Evolutionary conservation across 64 coral and sea anemone species (phyloP).

Genomic region (Stichodactyla mertensii): DNA sequence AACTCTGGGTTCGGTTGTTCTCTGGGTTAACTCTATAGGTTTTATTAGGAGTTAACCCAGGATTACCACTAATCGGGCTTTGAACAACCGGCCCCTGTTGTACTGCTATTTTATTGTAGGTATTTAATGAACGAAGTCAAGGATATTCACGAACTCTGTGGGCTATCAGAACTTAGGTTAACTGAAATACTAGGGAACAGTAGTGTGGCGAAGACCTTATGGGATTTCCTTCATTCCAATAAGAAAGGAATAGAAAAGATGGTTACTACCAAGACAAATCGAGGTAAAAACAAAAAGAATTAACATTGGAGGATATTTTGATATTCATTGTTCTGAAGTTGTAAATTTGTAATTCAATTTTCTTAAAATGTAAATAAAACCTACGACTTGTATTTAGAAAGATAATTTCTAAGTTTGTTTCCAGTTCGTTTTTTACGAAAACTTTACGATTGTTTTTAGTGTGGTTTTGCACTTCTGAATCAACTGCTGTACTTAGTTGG

Average conservation of each 20-base stretch:
- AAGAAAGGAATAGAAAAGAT: slow-evolving; percentile 10
- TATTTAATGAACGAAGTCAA: slow-evolving; percentile 56
- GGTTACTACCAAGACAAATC: neutral
- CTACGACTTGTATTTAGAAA: neutral
- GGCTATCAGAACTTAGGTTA: slow-evolving; percentile 29
- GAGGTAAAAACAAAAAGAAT: neutral
- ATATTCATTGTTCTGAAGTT: neutral
- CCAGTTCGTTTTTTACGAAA: too few relatives aligned
- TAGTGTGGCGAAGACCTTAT: slow-evolving; percentile 42
- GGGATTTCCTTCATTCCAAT: slow-evolving; percentile 61
- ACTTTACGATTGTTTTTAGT: too few relatives aligned
- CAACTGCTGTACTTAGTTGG: too few relatives aligned
- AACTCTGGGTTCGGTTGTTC: too few relatives aligned
- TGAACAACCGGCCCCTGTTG: too few relatives aligned
- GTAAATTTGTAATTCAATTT: too few relatives aligned
- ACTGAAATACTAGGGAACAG: slow-evolving; percentile 48
- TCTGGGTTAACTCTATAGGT: too few relatives aligned
- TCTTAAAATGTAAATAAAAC: too few relatives aligned
- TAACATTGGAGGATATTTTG: neutral
- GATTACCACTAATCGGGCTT: too few relatives aligned
- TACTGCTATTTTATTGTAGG: slow-evolving; percentile 9
- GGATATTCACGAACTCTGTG: slow-evolving; percentile 39
- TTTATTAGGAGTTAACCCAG: too few relatives aligned
- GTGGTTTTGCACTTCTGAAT: too few relatives aligned
- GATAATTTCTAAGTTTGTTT: too few relatives aligned